Evolutionary conservation across 30 jellyfish, hydroid and myxozoan species (phyloP).

Genomic region (Cassiopea andromeda): DNA sequence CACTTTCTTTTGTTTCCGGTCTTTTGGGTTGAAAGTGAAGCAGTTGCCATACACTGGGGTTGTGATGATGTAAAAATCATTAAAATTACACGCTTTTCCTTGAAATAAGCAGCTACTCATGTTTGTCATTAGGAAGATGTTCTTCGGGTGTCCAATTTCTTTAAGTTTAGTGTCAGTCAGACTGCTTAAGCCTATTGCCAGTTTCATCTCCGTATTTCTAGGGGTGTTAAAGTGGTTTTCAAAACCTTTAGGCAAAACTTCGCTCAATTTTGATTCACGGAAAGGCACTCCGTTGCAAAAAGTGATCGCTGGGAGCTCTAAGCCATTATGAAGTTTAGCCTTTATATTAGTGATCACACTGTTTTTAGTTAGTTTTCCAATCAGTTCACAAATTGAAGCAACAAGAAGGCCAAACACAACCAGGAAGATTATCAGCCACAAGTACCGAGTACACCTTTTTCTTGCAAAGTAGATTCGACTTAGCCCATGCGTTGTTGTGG

Average conservation of each 20-base stretch:
- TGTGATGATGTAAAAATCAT: neutral
- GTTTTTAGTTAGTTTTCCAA: neutral
- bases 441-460: neutral
- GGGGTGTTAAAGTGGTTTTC: neutral
- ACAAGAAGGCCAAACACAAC: conserved; percentile 18
- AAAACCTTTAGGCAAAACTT: neutral
- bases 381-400: neutral
- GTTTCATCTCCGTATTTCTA: neutral
- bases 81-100: neutral
- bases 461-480: conserved; percentile 34
- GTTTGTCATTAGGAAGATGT: conserved; percentile 5
- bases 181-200: neutral
- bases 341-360: neutral
- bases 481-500: conserved; percentile 56
- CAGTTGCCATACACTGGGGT: conserved; percentile 2
- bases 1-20: neutral
- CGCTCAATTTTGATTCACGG: neutral
- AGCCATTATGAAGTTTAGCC: neutral
- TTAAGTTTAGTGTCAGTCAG: neutral
- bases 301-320: conserved; percentile 57
- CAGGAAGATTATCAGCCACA: conserved; percentile 30
- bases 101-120: conserved; percentile 1
- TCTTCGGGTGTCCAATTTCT: conserved; percentile 4
- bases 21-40: neutral
- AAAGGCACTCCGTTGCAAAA: conserved; percentile 35